Evolutionary conservation across 2,797 vertebrate genomes (phyloP).

Genomic region (Poeciliopsis gracilis): DNA sequence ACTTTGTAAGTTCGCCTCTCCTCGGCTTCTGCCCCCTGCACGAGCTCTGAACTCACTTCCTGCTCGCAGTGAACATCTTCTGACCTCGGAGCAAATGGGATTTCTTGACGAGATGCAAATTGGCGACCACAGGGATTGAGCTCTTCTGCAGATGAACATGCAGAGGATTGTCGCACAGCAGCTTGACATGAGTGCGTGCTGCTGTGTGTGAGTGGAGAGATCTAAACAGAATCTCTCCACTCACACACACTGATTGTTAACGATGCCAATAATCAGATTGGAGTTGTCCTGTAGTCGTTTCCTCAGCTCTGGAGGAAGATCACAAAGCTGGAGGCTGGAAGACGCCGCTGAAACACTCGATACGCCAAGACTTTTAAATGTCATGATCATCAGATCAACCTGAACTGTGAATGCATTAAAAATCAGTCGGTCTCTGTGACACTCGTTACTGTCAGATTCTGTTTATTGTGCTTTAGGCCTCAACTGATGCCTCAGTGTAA

Average conservation of each 20-base stretch:
- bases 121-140: not conserved
- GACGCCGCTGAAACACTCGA: not conserved
- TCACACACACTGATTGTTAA: too few relatives aligned
- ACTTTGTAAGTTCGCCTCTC: constrained; percentile 86
- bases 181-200: not conserved
- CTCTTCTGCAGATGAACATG: not conserved
- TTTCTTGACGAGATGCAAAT: not conserved
- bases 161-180: not conserved
- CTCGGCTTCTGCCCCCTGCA: too few relatives aligned
- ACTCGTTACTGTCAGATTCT: not conserved
- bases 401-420: not conserved
- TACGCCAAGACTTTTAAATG: not conserved
- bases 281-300: not conserved
- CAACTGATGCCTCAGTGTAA: not conserved
- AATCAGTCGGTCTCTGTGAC: not conserved
- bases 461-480: not conserved
- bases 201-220: too few relatives aligned
- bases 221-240: not conserved
- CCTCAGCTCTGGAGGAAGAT: too few relatives aligned
- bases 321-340: not conserved
- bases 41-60: too few relatives aligned
- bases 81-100: not conserved
- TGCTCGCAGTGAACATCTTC: not conserved
- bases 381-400: not conserved
- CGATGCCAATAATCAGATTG: not conserved